Conservation (phyloP, 2,113 vertebrate species). For the zebrafish (Danio rerio) region DNA sequence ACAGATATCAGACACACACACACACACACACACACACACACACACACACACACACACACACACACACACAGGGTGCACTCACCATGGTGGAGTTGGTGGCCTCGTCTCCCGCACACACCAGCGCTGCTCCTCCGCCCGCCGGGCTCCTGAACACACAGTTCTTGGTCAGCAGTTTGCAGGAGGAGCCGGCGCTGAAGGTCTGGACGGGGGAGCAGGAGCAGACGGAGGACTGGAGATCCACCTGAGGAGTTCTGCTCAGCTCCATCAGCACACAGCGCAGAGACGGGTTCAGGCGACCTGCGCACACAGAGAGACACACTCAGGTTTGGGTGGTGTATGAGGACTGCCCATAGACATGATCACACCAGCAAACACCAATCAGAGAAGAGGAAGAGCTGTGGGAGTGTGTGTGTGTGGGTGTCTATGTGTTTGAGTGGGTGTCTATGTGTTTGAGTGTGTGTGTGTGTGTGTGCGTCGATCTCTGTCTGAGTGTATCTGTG, state of each 20-base stretch:
- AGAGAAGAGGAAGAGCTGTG: too few species aligned
- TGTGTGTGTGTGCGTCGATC: too few species aligned
- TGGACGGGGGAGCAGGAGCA: constrained; percentile 87
- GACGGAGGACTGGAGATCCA: constrained; percentile 73
- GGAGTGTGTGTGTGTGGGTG: too few species aligned
- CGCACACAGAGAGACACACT: background rate
- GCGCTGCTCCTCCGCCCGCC: constrained; percentile 73
- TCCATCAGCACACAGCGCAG: constrained; percentile 91
- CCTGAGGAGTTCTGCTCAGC: constrained; percentile 77
- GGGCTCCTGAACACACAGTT: constrained; percentile 90
- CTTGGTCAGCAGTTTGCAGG: constrained; percentile 93
- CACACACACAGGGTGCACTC: constrained; percentile 42
- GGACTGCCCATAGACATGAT: too few species aligned
- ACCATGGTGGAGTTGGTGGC: constrained; percentile 91
- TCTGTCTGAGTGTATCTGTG: too few species aligned
- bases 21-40: constrained; percentile 87
- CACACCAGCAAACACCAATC: too few species aligned
- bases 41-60: too few species aligned
- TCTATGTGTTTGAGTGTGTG: too few species aligned
- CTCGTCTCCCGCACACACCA: constrained; percentile 94
- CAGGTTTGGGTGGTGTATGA: too few species aligned
- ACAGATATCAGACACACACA: constrained; percentile 6
- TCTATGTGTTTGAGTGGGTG: too few species aligned
- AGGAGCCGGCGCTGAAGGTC: constrained; percentile 86
- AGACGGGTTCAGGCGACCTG: constrained; percentile 85